Evolutionary conservation across 2,888 invertebrate species (phyloP).

Genomic region (Macrophya alboannulata): DNA sequence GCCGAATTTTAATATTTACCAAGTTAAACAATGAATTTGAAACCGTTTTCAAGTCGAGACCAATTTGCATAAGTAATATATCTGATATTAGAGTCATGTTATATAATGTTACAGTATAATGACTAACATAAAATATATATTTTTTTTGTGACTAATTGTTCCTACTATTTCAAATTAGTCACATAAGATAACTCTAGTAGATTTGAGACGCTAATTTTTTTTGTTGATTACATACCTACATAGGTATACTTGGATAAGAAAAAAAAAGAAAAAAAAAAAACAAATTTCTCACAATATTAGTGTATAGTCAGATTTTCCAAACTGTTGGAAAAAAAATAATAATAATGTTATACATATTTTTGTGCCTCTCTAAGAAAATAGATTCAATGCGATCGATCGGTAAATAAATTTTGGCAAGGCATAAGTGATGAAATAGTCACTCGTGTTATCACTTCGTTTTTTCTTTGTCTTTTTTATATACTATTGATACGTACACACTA

Average conservation of each 20-base stretch:
- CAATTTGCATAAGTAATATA: not conserved
- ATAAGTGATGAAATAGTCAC: conserved; percentile 68
- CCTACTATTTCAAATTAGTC: not conserved
- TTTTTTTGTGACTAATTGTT: not conserved
- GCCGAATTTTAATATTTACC: not conserved
- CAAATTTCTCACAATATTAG: not conserved
- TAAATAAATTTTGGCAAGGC: conserved; percentile 68
- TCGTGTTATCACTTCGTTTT: conserved; percentile 73
- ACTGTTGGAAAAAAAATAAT: not conserved
- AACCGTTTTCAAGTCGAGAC: not conserved
- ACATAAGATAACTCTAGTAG: not conserved
- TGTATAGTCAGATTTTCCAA: not conserved
- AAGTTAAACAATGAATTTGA: not conserved
- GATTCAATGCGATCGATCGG: not conserved
- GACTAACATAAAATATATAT: not conserved
- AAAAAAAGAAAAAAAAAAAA: not conserved
- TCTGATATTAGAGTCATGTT: conserved; percentile 6
- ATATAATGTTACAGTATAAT: not conserved
- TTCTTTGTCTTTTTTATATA: conserved; percentile 66
- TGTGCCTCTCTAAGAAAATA: not conserved
- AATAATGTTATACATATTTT: not conserved
- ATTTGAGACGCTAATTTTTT: not conserved
- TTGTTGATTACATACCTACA: not conserved
- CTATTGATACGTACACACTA: conserved; percentile 78
- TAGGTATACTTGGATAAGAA: not conserved